Percentiles rank a stretch among this genome's conserved stretches.
Conservation (phyloP, 1,140 invertebrate species). For the Eulimnadia texana region DNA sequence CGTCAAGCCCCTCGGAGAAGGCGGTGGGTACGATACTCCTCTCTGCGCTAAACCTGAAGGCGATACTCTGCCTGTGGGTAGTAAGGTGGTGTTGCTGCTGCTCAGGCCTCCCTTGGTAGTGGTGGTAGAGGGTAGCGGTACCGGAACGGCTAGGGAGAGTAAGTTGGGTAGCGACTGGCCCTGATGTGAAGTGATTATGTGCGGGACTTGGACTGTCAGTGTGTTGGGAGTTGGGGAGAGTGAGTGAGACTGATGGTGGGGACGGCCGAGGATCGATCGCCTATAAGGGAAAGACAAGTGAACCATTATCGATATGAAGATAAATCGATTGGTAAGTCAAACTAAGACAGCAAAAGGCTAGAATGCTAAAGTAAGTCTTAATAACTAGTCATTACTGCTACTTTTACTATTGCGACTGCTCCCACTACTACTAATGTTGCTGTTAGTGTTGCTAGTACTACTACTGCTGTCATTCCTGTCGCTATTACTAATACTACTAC, state of each 20-base stretch:
- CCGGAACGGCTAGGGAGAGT: conserved; percentile 13
- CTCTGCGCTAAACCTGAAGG: conserved; percentile 23
- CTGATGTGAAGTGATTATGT: conserved; percentile 36
- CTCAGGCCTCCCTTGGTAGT: neutral
- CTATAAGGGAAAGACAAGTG: too few relatives aligned
- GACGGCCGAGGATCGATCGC: conserved; percentile 19
- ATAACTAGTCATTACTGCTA: too few relatives aligned
- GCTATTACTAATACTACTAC: too few relatives aligned
- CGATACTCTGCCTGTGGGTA: neutral
- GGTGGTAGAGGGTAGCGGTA: conserved; percentile 5
- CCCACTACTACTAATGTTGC: too few relatives aligned
- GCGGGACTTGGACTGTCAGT: conserved; percentile 51
- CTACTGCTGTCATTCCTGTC: too few relatives aligned
- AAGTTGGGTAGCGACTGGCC: conserved; percentile 59
- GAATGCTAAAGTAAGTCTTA: too few relatives aligned
- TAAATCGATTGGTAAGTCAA: too few relatives aligned
- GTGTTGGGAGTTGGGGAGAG: conserved; percentile 45
- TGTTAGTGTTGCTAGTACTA: too few relatives aligned
- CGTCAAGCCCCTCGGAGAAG: conserved; percentile 51
- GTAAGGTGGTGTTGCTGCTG: neutral
- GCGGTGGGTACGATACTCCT: conserved; percentile 59
- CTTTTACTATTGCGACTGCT: too few relatives aligned
- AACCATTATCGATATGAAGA: too few relatives aligned
- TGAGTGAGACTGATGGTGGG: conserved; percentile 6
- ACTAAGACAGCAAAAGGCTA: too few relatives aligned